Percentiles rank a stretch among this genome's conserved stretches.
Evolutionary conservation across 2,888 invertebrate species (phyloP).

Genomic region (Tetramorium bicarinatum): DNA sequence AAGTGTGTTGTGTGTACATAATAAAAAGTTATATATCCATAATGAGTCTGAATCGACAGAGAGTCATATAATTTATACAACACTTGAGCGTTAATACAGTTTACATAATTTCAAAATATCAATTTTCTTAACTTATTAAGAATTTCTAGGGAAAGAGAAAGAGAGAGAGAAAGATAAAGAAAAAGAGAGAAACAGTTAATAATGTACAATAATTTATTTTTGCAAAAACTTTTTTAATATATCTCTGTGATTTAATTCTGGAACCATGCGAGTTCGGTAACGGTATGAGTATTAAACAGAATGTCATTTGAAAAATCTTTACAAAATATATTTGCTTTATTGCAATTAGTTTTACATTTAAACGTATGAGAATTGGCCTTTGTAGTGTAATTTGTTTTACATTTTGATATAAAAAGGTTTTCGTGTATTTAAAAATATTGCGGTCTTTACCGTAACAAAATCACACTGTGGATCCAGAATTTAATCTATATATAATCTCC

Average conservation of each 20-base stretch:
- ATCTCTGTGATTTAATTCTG: slow-evolving; percentile 47
- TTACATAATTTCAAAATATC: background rate
- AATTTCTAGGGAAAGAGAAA: slow-evolving; percentile 6
- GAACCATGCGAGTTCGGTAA: slow-evolving; percentile 34
- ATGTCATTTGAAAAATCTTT: slow-evolving; percentile 35
- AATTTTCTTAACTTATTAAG: background rate
- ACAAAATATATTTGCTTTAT: slow-evolving; percentile 54
- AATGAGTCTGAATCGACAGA: background rate
- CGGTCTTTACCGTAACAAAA: slow-evolving; percentile 26
- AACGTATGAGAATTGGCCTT: slow-evolving; percentile 26
- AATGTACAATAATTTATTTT: slow-evolving; percentile 53
- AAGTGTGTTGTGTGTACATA: background rate
- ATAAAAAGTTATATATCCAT: background rate
- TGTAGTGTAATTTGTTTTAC: slow-evolving; percentile 12
- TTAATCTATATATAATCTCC: slow-evolving; percentile 48
- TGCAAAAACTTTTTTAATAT: slow-evolving; percentile 54
- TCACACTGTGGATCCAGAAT: slow-evolving; percentile 44
- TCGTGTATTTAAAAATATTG: slow-evolving; percentile 1
- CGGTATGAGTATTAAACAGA: slow-evolving; percentile 17
- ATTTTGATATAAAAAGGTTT: slow-evolving; percentile 23
- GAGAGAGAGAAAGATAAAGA: background rate
- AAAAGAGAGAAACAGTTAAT: background rate
- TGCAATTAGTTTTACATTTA: slow-evolving; percentile 41
- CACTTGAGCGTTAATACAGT: background rate
- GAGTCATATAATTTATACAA: slow-evolving; percentile 5